Conservation (phyloP, 2,888 invertebrate species). For the Rhingia campestris region DNA sequence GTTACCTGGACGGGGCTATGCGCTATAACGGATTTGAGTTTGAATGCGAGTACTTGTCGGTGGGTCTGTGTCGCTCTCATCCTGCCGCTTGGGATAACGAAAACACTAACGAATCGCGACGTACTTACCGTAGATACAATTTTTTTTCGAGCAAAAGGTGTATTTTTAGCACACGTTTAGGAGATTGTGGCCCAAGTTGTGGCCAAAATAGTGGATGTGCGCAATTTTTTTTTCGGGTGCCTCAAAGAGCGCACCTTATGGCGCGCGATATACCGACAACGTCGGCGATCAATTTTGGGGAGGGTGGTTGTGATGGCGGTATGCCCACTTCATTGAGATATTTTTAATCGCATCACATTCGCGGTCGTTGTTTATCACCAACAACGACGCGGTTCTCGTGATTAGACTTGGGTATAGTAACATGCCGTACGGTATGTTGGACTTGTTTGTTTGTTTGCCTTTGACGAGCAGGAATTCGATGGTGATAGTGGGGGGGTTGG, state of each 20-base stretch:
- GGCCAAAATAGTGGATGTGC: constrained; percentile 72
- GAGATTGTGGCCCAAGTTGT: constrained; percentile 64
- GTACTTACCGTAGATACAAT: constrained; percentile 14
- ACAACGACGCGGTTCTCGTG: constrained; percentile 58
- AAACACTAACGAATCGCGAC: not conserved
- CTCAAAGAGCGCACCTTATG: constrained; percentile 52
- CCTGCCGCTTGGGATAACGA: constrained; percentile 3
- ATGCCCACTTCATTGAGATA: constrained; percentile 67
- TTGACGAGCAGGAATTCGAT: constrained; percentile 32
- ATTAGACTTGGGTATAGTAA: constrained; percentile 33
- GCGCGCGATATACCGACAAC: not conserved
- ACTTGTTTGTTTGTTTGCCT: constrained; percentile 25
- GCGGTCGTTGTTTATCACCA: constrained; percentile 71
- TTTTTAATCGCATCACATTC: constrained; percentile 73
- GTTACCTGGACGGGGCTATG: constrained; percentile 62
- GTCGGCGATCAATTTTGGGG: not conserved
- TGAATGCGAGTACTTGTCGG: too few species aligned
- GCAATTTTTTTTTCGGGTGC: constrained; percentile 46
- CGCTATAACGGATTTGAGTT: not conserved
- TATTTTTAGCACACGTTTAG: constrained; percentile 61
- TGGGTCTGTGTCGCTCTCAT: not conserved
- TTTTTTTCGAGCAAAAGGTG: constrained; percentile 17
- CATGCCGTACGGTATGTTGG: constrained; percentile 15
- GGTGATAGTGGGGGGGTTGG: constrained; percentile 24
- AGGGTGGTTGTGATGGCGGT: constrained; percentile 18